Base-by-base conservation (phyloP, 2,113 vertebrate species). In the Esox niger region DNA sequence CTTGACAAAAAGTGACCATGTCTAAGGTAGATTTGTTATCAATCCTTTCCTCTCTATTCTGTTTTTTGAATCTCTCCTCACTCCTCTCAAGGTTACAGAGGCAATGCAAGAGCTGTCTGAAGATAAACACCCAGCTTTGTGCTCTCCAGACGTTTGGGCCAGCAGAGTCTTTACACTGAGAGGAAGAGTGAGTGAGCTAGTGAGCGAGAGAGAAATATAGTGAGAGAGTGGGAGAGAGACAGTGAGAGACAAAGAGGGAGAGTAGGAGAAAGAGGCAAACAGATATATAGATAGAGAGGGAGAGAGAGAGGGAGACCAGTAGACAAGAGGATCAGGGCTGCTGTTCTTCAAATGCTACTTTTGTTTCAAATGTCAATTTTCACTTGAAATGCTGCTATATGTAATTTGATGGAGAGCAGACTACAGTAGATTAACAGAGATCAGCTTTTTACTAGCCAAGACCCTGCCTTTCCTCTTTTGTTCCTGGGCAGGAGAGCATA, bases 401-500 rank as follows among this genome's bases (percentile, higher is more conserved):
- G 66, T 69, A 25, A 29, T 52, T 27, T 52, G 27, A 60, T 43
- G 2, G 13, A 59, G 27, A 32, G 38, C 32, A 8, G 49, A 20
- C n/a, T 47, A 52, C 29, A 31, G 25, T 15, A 17, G 35, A n/a
- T 3, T 17, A 60, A 38, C 29, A 32, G 30, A 55, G 13, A 15
- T n/a, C 52, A 25, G 47, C 30, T 26, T 46, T 56, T 35, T 31
- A 66, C 56, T 7, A 21, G 15, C 38, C 38, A 17, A 32, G 25
- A 30, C 30, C 62, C 23, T 47, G 49, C 2, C 29, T 15, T 57
- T 64, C 55, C 6, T 5, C 49, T 77, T 11, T 65, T 66, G 62
- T 61, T 66, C 83, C 77, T 81, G 89, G 87, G 85, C 84, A 89
- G 91, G 82, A 31, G 87, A 92, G 88, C 88, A 91, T 87, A 74